Conservation (phyloP, 2,888 invertebrate genomes). For the Diarsia mendica region DNA sequence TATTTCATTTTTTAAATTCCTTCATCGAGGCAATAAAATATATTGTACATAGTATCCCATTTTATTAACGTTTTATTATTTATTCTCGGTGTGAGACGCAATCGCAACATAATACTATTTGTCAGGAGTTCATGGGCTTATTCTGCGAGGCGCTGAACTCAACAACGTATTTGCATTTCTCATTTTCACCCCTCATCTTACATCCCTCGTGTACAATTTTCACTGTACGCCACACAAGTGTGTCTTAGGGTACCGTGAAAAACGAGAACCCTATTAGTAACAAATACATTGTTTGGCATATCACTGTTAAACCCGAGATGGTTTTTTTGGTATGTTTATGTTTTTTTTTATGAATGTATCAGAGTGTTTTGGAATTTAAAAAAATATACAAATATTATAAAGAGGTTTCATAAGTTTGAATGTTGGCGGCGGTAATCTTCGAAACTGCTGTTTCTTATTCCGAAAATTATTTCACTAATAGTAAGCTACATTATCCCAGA, state of each 20-base stretch:
- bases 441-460: not conserved
- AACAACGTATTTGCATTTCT: constrained; percentile 88
- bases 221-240: constrained; percentile 75
- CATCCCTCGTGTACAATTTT: constrained; percentile 83
- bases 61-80: constrained; percentile 74
- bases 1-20: constrained; percentile 68
- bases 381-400: not conserved
- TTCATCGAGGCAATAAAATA: constrained; percentile 56
- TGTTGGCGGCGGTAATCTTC: not conserved
- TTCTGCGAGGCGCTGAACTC: constrained; percentile 79
- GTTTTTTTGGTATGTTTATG: too few species aligned
- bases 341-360: too few species aligned
- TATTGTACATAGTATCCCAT: constrained; percentile 43
- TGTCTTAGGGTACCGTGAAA: constrained; percentile 72
- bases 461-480: not conserved
- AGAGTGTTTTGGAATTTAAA: too few species aligned
- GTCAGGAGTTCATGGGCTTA: constrained; percentile 85
- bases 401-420: not conserved
- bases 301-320: too few species aligned
- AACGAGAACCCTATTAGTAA: constrained; percentile 52
- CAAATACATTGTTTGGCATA: too few species aligned
- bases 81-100: constrained; percentile 70
- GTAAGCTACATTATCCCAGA: not conserved
- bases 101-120: constrained; percentile 83
- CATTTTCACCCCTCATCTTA: constrained; percentile 85